Percentiles rank a stretch among this genome's conserved stretches.
These are phyloP conservation scores for Euleptes europaea DNA, from an alignment of 2,113 vertebrate species.

Conservation along the genomic window DNA sequence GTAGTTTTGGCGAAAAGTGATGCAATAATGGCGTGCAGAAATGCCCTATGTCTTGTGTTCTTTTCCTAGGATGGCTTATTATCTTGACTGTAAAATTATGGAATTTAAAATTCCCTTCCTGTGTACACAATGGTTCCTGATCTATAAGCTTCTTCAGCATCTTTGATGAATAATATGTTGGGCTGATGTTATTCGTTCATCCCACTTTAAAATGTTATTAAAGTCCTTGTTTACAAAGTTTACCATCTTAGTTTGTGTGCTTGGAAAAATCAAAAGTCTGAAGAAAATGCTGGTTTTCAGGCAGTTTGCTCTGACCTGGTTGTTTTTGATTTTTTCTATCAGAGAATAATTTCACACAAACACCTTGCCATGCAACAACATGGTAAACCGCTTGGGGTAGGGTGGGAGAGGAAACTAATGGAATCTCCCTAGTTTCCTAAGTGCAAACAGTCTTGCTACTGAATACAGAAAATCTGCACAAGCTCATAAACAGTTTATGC, in stretches of 20 bases:
- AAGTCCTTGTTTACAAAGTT: too few species aligned
- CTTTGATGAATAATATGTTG: not conserved
- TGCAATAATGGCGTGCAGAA: too few species aligned
- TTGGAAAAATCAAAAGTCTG: not conserved
- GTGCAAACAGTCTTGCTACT: not conserved
- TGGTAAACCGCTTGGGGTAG: too few species aligned
- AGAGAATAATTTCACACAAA: not conserved
- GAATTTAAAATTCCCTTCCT: not conserved
- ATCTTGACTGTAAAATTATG: not conserved
- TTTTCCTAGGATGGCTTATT: not conserved
- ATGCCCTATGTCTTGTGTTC: not conserved
- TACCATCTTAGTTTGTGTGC: not conserved
- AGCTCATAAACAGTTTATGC: not conserved
- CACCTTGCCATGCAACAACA: not conserved
- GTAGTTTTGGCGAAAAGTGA: too few species aligned
- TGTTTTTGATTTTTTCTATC: not conserved
- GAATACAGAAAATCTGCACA: not conserved
- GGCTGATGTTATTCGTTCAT: too few species aligned
- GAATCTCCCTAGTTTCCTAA: not conserved
- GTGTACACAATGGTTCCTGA: not conserved
- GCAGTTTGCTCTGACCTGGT: not conserved
- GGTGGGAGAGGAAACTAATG: not conserved
- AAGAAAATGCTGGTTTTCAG: not conserved
- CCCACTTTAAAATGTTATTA: too few species aligned
- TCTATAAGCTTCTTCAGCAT: not conserved